Evolutionary conservation across 2,797 vertebrate genomes (phyloP).

Genomic region (Babyrousa celebensis): DNA sequence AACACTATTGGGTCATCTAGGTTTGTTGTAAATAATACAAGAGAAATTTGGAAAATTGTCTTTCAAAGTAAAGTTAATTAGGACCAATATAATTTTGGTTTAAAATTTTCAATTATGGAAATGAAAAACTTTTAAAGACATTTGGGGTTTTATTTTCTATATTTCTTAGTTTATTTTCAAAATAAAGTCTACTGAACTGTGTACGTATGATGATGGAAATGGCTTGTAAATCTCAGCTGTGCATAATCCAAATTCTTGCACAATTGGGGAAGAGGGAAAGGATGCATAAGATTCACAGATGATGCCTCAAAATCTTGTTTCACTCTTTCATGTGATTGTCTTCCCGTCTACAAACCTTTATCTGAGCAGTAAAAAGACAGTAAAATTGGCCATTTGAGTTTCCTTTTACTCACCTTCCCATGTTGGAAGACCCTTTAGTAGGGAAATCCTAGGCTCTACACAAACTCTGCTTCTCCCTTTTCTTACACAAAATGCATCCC

Average conservation of each 20-base stretch:
- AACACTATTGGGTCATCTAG: conserved; percentile 58
- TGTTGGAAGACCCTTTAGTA: conserved; percentile 30
- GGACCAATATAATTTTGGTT: conserved; percentile 73
- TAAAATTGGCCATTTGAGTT: conserved; percentile 53
- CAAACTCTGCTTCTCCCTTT: background rate
- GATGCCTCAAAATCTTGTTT: conserved; percentile 72
- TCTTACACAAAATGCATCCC: background rate
- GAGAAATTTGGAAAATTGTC: conserved; percentile 79
- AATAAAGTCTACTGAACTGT: conserved; percentile 78
- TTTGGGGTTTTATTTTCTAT: conserved; percentile 79
- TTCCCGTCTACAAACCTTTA: conserved; percentile 38
- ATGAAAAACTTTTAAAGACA: conserved; percentile 76
- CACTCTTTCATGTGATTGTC: conserved; percentile 61
- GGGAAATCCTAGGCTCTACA: background rate
- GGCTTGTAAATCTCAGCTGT: conserved; percentile 72
- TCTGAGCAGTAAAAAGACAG: conserved; percentile 60
- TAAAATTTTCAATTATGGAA: conserved; percentile 80
- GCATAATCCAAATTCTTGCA: conserved; percentile 51
- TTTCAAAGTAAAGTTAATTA: conserved; percentile 77
- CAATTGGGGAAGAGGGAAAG: background rate
- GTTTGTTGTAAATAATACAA: conserved; percentile 73
- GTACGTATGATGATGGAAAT: conserved; percentile 66
- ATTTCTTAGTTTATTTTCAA: conserved; percentile 80
- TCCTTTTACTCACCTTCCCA: conserved; percentile 57
- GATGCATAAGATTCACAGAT: conserved; percentile 11